Percentiles rank a stretch among this genome's conserved stretches.
phyloP scores from a whole-genome alignment of 2,888 invertebrate species.

The Sminthurides aquaticus region DNA sequence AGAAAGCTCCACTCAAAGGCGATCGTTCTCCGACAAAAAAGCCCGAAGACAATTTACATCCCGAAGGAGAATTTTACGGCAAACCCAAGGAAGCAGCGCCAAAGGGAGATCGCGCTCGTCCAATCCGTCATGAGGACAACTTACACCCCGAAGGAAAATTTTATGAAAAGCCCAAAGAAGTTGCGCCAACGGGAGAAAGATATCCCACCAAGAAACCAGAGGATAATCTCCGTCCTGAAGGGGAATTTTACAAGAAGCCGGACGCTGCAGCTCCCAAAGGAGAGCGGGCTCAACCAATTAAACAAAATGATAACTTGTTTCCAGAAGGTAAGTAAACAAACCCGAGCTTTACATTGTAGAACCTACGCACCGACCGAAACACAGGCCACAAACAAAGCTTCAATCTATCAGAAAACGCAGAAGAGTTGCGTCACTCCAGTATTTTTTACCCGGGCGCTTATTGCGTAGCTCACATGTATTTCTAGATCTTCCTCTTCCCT shows the following conservation, averaged over 20 bases:
- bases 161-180: slow-evolving; percentile 46
- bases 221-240: slow-evolving; percentile 54
- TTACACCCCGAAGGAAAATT: slow-evolving; percentile 57
- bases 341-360: too few species aligned
- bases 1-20: slow-evolving; percentile 18
- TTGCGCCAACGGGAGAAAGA: slow-evolving; percentile 33
- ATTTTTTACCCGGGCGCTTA: too few species aligned
- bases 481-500: too few species aligned
- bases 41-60: slow-evolving; percentile 53
- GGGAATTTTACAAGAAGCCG: slow-evolving; percentile 27
- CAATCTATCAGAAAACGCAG: too few species aligned
- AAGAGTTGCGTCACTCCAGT: too few species aligned
- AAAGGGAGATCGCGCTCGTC: slow-evolving; percentile 51
- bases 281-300: slow-evolving; percentile 50
- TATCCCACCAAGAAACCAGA: slow-evolving; percentile 49
- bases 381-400: too few species aligned
- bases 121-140: slow-evolving; percentile 49
- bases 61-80: slow-evolving; percentile 48
- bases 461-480: too few species aligned
- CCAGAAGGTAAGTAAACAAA: slow-evolving; percentile 45
- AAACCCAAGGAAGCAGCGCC: slow-evolving; percentile 46
- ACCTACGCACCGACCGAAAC: too few species aligned
- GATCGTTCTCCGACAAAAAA: slow-evolving; percentile 45
- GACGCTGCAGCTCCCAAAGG: slow-evolving; percentile 45
- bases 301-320: slow-evolving; percentile 48